Conservation (phyloP, 2,888 invertebrate genomes). For the Agonopterix alstromeriana region DNA sequence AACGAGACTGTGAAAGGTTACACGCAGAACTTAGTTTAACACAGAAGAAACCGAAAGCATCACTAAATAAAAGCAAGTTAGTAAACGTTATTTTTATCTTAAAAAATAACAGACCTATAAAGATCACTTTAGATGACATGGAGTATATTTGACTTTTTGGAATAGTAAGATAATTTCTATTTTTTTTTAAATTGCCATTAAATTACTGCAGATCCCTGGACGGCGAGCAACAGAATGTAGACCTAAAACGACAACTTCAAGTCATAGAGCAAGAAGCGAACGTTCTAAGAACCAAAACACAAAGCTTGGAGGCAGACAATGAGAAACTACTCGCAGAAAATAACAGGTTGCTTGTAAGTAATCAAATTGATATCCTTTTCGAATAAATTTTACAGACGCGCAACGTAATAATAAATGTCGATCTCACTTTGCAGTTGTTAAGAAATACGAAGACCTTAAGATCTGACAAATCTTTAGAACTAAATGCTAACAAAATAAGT, state of each 20-base stretch:
- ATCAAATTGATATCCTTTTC: neutral
- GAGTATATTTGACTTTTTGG: too few species aligned
- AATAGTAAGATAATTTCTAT: too few species aligned
- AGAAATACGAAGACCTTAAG: constrained; percentile 72
- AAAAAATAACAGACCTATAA: too few species aligned
- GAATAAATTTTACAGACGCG: neutral
- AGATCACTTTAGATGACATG: too few species aligned
- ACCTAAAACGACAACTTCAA: constrained; percentile 84
- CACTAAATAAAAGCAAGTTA: constrained; percentile 80
- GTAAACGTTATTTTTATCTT: constrained; percentile 20
- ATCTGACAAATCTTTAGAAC: constrained; percentile 74
- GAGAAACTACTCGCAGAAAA: constrained; percentile 86
- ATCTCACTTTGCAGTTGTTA: constrained; percentile 52
- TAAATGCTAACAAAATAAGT: constrained; percentile 77
- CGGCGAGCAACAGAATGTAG: constrained; percentile 79
- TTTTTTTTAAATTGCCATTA: too few species aligned
- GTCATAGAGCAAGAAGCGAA: constrained; percentile 86
- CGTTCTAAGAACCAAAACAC: constrained; percentile 81
- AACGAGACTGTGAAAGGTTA: constrained; percentile 86
- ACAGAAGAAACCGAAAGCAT: constrained; percentile 79
- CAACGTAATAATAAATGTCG: neutral
- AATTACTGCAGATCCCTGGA: constrained; percentile 72
- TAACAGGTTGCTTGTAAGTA: constrained; percentile 78
- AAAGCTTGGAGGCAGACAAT: constrained; percentile 84
- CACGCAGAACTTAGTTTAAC: constrained; percentile 82